Conservation (phyloP, 35 echinoderm and acorn worm species). For the Apostichopus californicus region DNA sequence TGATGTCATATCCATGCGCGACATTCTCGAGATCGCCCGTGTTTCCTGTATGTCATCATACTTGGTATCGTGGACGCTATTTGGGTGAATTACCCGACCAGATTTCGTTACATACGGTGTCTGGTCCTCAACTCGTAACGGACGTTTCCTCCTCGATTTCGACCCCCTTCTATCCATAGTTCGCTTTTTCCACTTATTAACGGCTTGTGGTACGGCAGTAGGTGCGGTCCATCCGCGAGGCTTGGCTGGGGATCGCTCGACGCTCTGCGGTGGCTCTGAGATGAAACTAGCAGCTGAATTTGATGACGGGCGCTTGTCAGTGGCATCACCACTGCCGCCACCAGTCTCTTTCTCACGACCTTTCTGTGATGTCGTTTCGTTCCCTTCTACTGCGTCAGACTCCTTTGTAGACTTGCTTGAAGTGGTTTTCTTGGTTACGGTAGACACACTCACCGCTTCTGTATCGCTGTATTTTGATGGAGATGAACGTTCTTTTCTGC, state of each 20-base stretch:
- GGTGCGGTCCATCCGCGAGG: constrained; percentile 36
- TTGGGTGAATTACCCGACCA: constrained; percentile 52
- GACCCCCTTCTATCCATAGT: background rate
- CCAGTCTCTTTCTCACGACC: background rate
- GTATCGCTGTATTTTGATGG: background rate
- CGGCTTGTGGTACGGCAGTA: background rate
- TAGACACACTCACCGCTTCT: background rate
- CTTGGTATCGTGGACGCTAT: constrained; percentile 15
- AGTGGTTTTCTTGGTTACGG: background rate
- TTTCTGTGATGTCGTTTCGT: background rate
- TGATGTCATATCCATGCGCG: constrained; percentile 12
- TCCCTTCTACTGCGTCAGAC: background rate
- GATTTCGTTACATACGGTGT: constrained; percentile 51
- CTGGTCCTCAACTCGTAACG: constrained; percentile 8
- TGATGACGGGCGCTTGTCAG: background rate
- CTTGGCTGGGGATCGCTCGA: background rate
- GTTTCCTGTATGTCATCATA: constrained; percentile 37
- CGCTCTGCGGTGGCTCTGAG: constrained; percentile 16
- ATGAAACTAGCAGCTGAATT: constrained; percentile 20
- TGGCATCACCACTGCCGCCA: background rate
- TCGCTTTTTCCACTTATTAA: constrained; percentile 42
- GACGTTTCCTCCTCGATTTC: background rate
- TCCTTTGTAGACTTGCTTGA: background rate
- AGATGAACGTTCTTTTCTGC: too few relatives aligned
- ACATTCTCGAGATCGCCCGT: constrained; percentile 25